phyloP scores from a whole-genome alignment of 2,888 invertebrate species.

The Eilema griseolum region DNA sequence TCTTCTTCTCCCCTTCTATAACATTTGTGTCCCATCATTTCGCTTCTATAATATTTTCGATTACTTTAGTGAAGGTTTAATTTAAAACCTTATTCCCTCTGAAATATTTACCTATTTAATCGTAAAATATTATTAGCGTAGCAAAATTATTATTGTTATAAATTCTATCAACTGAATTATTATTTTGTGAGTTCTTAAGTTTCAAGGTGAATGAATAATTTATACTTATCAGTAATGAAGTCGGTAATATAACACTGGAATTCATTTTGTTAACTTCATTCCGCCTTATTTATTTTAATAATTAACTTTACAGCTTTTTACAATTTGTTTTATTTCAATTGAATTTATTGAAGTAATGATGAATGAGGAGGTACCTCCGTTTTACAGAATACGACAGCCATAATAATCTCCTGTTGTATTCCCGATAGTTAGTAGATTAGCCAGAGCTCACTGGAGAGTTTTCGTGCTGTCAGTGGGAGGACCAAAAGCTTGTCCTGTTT shows the following conservation, averaged over 20 bases:
- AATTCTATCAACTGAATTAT: neutral
- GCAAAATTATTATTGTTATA: constrained; percentile 10
- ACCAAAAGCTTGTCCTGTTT: too few relatives aligned
- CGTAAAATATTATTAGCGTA: neutral
- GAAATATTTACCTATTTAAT: neutral
- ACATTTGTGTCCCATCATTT: neutral
- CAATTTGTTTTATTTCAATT: constrained; percentile 33
- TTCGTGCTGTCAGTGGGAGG: too few relatives aligned
- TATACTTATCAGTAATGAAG: constrained; percentile 5
- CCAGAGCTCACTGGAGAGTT: too few relatives aligned
- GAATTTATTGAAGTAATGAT: too few relatives aligned
- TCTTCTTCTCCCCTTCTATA: too few relatives aligned
- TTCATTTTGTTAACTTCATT: neutral
- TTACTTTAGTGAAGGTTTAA: too few relatives aligned
- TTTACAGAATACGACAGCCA: too few relatives aligned
- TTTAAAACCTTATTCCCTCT: neutral
- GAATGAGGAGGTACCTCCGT: too few relatives aligned
- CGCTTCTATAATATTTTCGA: neutral
- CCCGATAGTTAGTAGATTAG: too few relatives aligned
- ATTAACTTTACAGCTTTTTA: neutral
- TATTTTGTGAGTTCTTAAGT: constrained; percentile 1
- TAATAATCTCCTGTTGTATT: too few relatives aligned
- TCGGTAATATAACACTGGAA: constrained; percentile 1
- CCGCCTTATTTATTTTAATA: neutral
- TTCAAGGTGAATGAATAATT: constrained; percentile 8